Evolutionary conservation across 23 tunicate genomes (phyloP), one percentile per base, ranked within the genome.

Genomic region (Ciona savignyi): DNA sequence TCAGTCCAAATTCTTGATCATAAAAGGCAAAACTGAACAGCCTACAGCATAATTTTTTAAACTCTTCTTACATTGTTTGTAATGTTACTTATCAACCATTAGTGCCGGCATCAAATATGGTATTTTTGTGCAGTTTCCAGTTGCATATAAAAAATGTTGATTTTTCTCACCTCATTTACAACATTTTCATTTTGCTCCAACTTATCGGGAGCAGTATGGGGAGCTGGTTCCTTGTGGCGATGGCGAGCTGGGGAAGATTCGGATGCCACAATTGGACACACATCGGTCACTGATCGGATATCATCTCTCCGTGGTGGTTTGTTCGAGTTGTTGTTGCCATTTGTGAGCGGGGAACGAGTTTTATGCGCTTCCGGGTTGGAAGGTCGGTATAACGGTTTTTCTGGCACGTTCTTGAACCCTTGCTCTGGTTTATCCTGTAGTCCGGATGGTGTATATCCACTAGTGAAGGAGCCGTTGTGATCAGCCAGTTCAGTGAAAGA

Each of bases 361-460:
- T 42, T 42, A 15, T 42, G 9, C 56, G 56, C 56, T 9, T 42
- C 56, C 9, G 56, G 56, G 56, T 42, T 42, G 56, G 56, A 42
- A 42, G 56, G 56, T 42, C 56, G 56, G 15, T 42, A 42, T 42
- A 15, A 9, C 15, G 56, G 56, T 15, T 42, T 42, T 42, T 42
- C 56, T 15, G 9, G 9, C 15, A 15, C 11, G 56, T 42, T 6
- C 15, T 42, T 42, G 15, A 42, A 42, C 56, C 9, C 9, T 15
- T 42, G 11, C 9, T 42, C 80, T 2, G 68, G 28, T 31, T 78
- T 78, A 32, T 68, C 48, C 60, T 72, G 83, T 61, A 85, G 31
- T 22, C 68, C 74, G 4, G 90, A 78, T 23, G 90, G 90, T 15
- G 83, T 78, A 68, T 85, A 85, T 9, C 90, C 90, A 25, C 76